Evolutionary conservation across 2,888 invertebrate species (phyloP).

Genomic region (Eristalinus aeneus): DNA sequence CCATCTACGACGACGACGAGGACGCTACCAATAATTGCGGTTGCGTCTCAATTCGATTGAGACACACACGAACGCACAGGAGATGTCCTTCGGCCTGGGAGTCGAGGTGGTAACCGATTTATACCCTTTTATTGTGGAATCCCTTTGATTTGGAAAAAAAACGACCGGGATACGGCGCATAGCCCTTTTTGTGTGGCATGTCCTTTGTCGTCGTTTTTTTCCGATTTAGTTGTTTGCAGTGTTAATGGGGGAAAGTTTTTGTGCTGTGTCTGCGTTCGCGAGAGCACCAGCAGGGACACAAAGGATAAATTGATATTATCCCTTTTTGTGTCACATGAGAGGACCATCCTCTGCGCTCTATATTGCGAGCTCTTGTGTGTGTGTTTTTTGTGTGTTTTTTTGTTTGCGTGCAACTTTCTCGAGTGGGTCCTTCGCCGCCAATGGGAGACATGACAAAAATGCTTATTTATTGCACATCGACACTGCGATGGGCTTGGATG

Average conservation of each 20-base stretch:
- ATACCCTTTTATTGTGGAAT: slow-evolving; percentile 66
- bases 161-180: slow-evolving; percentile 38
- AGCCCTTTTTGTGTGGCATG: slow-evolving; percentile 21
- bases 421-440: slow-evolving; percentile 49
- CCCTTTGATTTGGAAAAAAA: slow-evolving; percentile 59
- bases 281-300: slow-evolving; percentile 50
- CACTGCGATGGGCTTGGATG: slow-evolving; percentile 13
- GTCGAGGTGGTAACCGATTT: slow-evolving; percentile 50
- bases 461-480: slow-evolving; percentile 66
- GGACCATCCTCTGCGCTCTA: slow-evolving; percentile 38
- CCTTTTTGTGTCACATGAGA: slow-evolving; percentile 44
- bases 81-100: slow-evolving; percentile 16
- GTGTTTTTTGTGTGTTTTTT: slow-evolving; percentile 38
- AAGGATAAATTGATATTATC: slow-evolving; percentile 70
- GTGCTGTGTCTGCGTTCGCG: slow-evolving; percentile 61
- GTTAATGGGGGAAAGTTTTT: slow-evolving; percentile 58
- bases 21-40: slow-evolving; percentile 65
- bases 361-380: slow-evolving; percentile 35
- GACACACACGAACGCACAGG: background rate
- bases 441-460: slow-evolving; percentile 61
- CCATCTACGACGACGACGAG: slow-evolving; percentile 40
- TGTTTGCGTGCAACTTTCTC: slow-evolving; percentile 11
- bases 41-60: slow-evolving; percentile 67
- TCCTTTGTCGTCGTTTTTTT: slow-evolving; percentile 23
- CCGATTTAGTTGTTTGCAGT: slow-evolving; percentile 66